A percentile compares a stretch with the other conserved stretches of the same genome.
phyloP scores from a whole-genome alignment of 2,113 vertebrate species.

The Centrocercus urophasianus region DNA sequence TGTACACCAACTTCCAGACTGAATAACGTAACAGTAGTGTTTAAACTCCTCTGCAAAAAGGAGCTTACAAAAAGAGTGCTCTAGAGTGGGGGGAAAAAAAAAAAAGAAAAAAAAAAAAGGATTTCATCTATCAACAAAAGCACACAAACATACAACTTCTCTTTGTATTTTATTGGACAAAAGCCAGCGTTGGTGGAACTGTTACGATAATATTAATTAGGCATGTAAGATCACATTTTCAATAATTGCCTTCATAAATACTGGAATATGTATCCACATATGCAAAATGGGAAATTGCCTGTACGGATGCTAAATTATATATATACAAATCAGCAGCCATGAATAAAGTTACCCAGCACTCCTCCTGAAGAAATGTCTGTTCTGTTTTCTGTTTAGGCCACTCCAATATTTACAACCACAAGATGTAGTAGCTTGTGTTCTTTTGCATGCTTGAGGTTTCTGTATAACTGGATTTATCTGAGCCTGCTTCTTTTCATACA shows the following conservation, averaged over 20 bases:
- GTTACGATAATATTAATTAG: constrained; percentile 63
- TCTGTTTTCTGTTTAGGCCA: neutral
- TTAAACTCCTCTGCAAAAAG: constrained; percentile 24
- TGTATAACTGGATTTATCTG: neutral
- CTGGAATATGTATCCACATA: constrained; percentile 1
- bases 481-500: neutral
- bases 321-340: neutral
- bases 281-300: constrained; percentile 31
- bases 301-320: neutral
- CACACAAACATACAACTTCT: constrained; percentile 51
- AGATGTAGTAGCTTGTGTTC: neutral
- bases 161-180: constrained; percentile 54
- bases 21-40: constrained; percentile 44
- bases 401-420: neutral
- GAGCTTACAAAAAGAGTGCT: constrained; percentile 43
- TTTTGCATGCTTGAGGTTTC: neutral
- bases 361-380: neutral
- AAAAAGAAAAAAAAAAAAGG: constrained; percentile 45
- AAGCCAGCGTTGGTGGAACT: constrained; percentile 15
- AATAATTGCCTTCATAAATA: constrained; percentile 37
- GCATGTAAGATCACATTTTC: constrained; percentile 62
- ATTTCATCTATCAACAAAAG: constrained; percentile 48
- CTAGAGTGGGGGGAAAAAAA: neutral
- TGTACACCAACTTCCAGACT: constrained; percentile 30
- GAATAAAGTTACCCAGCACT: neutral